Base-by-base conservation (phyloP, 2,888 invertebrate species). In the Andrena camellia region DNA sequence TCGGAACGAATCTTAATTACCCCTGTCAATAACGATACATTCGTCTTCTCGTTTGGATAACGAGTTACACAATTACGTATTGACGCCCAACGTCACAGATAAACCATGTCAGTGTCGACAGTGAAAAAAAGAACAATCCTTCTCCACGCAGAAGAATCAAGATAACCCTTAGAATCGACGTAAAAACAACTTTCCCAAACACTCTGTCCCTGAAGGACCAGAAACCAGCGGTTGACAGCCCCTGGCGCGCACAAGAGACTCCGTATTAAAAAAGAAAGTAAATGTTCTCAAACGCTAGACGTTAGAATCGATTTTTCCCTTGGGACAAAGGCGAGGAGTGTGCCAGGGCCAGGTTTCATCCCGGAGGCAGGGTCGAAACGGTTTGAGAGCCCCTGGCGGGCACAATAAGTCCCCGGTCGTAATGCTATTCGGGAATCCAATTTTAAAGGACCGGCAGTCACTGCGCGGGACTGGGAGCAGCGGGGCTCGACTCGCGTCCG, bases 381-480 rank as follows among this genome's bases (percentile, higher is more conserved):
- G 33, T 33, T 33, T 78, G 79, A 78, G 80, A 78, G 54, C 79
- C 80, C 1, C 80, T 79, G 80, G 4, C 42, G 33, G 63, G 48
- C 50, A 77, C 78, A 79, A 77, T 77, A 77, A 79, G 78, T 77
- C 69, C 42, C 67, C 78, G 68, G 68, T 64, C 78, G 68, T 79
- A 77, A 79, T 79, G 68, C 69, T 57, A 79, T 79, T 79, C 78
- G 79, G 66, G 60, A 78, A 79, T 79, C 80, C 71, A 78, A 78
- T 79, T 79, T 79, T 79, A 77, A 79, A 79, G 78, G 78, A 78
- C 78, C 17, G 57, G 78, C 78, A 77, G 78, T 79, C 69, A 77
- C 77, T 77, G 78, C 78, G 78, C 62, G 78, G 54, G 13, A 66
- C 48, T 69, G 63, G 63, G 48, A 79, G 69, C 78, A n/a, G n/a